Base-by-base conservation (phyloP, 2,888 invertebrate genomes). In the Brachynemurus nebulosus region DNA sequence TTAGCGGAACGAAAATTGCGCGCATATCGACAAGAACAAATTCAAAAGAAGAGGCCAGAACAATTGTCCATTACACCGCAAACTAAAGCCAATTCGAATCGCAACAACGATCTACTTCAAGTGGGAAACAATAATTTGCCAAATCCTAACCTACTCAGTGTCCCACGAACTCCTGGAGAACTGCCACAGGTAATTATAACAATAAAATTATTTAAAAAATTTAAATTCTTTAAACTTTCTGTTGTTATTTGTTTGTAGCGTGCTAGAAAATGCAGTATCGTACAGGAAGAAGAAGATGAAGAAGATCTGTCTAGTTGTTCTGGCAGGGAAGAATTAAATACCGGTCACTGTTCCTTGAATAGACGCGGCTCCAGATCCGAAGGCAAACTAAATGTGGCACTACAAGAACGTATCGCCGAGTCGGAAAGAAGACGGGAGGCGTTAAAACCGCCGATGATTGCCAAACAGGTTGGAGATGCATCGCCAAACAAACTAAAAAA, bases 1-100 rank as follows among this genome's bases (percentile, higher is more conserved):
- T 69, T 98, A 54, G 96, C 95, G 11, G 98, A 98, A 67, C 73
- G 92, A 51, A 86, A 91, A 62, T 70, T 98, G 35, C 74, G 86
- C 51, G 76, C 80, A 41, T 78, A 84, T 58, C 73, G 88, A 55
- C 82, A 78, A 55, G 80, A 81, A 51, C 64, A 68, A 59, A 60
- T 65, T 54, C 61, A 67, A 48, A 68, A 70, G 49, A 60, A 57
- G 46, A 53, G 65, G 43, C 64, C 64, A 2, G 65, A 63, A 51
- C 58, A 55, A 61, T 61, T 57, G 57, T 67, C 54, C 50, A 70
- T 59, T 57, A 27, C 38, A 21, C 43, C 49, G 16, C 58, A 61
- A 42, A 55, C 55, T 42, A 59, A 57, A 42, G 55, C 55, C 9
- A 27, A 27, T 27, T 9, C 12, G 7, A 56, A 59, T 50, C 49